Evolutionary conservation across 1,140 invertebrate genomes (phyloP).

Genomic region (Alviniconcha marisindica): DNA sequence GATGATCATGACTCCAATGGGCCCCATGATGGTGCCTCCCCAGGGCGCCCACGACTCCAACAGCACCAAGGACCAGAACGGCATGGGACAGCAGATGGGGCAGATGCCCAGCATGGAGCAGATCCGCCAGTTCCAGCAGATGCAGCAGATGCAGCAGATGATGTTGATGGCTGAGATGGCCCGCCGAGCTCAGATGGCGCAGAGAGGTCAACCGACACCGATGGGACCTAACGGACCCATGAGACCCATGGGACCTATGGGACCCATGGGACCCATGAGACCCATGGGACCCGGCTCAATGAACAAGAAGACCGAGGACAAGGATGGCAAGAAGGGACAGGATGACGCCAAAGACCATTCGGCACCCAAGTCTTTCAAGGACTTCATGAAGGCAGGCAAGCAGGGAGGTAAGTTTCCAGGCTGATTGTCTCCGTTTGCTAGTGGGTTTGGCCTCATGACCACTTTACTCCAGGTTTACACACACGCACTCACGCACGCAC

Average conservation of each 20-base stretch:
- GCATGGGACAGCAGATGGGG: too few relatives aligned
- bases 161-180: conserved; percentile 18
- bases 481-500: too few relatives aligned
- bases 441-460: too few relatives aligned
- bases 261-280: background rate
- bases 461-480: background rate
- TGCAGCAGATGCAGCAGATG: conserved; percentile 2
- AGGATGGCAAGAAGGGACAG: background rate
- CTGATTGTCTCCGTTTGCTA: too few relatives aligned
- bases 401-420: background rate
- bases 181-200: background rate
- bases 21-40: background rate
- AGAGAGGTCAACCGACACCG: background rate
- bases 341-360: background rate
- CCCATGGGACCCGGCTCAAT: background rate
- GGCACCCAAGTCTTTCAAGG: background rate
- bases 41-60: background rate
- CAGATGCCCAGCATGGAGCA: background rate
- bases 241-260: background rate
- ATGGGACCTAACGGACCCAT: background rate
- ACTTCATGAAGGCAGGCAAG: background rate
- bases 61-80: background rate
- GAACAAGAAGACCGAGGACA: background rate
- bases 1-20: conserved; percentile 20
- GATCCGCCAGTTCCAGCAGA: conserved; percentile 12